These are phyloP conservation scores for Hippopotamyrus pictus DNA, from an alignment of 2,797 vertebrate species.

Conservation along the genomic window DNA sequence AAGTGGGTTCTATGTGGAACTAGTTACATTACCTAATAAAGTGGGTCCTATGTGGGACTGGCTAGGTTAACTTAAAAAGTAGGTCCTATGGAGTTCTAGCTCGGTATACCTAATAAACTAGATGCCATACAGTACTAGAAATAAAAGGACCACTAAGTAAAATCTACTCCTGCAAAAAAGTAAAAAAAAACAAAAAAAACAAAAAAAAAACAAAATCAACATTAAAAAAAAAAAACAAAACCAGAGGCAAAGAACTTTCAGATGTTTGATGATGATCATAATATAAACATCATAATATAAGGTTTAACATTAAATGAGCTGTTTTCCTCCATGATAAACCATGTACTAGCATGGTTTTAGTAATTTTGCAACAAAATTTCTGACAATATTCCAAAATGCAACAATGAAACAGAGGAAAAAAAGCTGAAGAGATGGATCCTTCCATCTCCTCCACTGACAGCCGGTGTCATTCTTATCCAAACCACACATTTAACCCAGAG, in stretches of 20 bases:
- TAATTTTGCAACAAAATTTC: background rate
- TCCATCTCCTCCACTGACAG: background rate
- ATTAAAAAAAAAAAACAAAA: background rate
- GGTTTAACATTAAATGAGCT: background rate
- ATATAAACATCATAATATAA: background rate
- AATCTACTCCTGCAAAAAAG: background rate
- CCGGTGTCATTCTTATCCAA: conserved; percentile 1
- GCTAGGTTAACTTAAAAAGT: background rate
- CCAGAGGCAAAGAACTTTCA: background rate
- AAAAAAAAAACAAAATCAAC: background rate
- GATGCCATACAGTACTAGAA: background rate
- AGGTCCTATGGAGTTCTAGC: background rate
- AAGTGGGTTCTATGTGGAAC: background rate
- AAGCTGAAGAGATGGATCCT: background rate
- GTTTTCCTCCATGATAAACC: background rate
- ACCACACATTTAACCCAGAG: background rate
- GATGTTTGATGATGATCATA: background rate
- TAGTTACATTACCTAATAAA: background rate
- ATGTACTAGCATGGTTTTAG: background rate
- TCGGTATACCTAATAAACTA: background rate
- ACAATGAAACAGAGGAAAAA: background rate
- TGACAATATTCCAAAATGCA: too few relatives aligned
- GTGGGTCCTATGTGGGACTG: background rate
- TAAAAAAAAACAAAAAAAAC: too few relatives aligned
- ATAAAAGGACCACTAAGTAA: background rate